A percentile compares a stretch with the other conserved stretches of the same genome.
Conservation (phyloP, 1,140 invertebrate genomes). For the Lepidurus couesii region DNA sequence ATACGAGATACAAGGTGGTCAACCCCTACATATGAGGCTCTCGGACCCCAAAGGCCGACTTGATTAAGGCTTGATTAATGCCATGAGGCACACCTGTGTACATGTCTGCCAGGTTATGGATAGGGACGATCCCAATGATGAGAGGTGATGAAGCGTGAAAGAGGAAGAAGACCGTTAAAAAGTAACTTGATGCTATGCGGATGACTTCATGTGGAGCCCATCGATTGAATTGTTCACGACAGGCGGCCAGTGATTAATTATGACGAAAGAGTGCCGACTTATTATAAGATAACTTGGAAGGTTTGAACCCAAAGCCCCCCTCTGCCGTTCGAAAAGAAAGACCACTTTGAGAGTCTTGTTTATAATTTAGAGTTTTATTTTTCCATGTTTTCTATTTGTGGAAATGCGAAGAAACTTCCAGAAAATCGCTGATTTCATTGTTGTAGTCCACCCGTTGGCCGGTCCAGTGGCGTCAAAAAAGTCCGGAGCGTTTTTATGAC, state of each 20-base stretch:
- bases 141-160: conserved; percentile 11
- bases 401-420: background rate
- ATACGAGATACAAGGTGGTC: background rate
- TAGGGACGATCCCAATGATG: background rate
- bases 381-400: background rate
- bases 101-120: background rate
- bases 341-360: too few relatives aligned
- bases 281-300: background rate
- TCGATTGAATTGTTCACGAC: conserved; percentile 18
- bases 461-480: background rate
- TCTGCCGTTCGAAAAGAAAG: too few relatives aligned
- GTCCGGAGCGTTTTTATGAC: background rate
- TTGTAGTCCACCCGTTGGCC: too few relatives aligned
- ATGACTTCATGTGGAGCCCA: conserved; percentile 18
- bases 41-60: background rate
- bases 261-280: conserved; percentile 11
- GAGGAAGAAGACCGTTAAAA: background rate
- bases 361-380: background rate
- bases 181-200: background rate
- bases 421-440: background rate
- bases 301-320: background rate
- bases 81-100: conserved; percentile 13
- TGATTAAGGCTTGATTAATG: conserved; percentile 19
- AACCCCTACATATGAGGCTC: background rate
- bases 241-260: conserved; percentile 15